Evolutionary conservation across 2,888 invertebrate genomes (phyloP), one percentile per base, ranked within the genome.

Genomic region (Sceliomorpha sp.): DNA sequence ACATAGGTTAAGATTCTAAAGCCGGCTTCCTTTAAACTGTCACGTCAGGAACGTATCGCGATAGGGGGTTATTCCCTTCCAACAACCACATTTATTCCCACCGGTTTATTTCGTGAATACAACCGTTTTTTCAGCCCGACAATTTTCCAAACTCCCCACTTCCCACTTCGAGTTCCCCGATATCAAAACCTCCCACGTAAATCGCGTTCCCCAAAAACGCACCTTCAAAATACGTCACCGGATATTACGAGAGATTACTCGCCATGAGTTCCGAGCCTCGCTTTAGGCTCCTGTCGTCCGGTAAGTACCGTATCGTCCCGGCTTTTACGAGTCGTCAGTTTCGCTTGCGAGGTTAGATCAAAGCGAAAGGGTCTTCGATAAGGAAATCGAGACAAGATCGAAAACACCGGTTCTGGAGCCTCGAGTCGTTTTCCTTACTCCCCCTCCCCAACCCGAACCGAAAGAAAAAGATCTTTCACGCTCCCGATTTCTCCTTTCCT

Each of bases 371-470:
- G 7, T 15, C 47, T 29, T 40, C 59, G 59, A 70, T 59, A 63
- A 70, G 69, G 69, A 70, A 70, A 70, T 70, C 69, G 63, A 60
- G 69, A 69, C 63, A 63, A 63, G 59, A 69, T 69, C 63, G 69
- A 70, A 64, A 64, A 27, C 9, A 10, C 12, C 12, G 29, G 26
- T 9, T 24, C 13, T 24, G 7, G 3, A 29, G n/a, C n/a, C 8
- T 7, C 29, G 48, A 14, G 14, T 36, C 24, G 39, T 48, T 47
- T n/a, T n/a, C n/a, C n/a, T n/a, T n/a, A n/a, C n/a, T n/a, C n/a
- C n/a, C n/a, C n/a, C n/a, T n/a, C n/a, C n/a, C n/a, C n/a, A n/a
- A n/a, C n/a, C n/a, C n/a, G n/a, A n/a, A n/a, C n/a, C n/a, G n/a
- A n/a, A n/a, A n/a, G 27, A 27, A 48, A 67, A 56, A 42, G 47